Evolutionary conservation across 1,140 invertebrate species (phyloP).

Genomic region (Ips typographus): DNA sequence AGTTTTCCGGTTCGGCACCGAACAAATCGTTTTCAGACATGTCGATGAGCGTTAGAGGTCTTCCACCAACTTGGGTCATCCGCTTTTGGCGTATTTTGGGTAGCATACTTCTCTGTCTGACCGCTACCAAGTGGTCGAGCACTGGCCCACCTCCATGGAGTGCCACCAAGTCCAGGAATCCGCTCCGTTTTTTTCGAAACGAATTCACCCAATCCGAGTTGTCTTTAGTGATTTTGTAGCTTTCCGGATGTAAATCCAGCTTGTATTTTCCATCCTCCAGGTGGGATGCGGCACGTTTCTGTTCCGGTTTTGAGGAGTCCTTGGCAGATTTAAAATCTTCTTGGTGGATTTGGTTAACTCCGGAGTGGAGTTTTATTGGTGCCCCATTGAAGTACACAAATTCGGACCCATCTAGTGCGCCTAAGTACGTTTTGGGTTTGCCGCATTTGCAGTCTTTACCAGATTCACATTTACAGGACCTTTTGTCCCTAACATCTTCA

Average conservation of each 20-base stretch:
- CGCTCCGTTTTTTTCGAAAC: conserved; percentile 35
- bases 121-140: conserved; percentile 36
- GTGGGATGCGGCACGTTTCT: not conserved
- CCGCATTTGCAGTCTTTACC: conserved; percentile 31
- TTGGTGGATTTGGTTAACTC: not conserved
- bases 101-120: conserved; percentile 39
- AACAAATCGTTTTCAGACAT: conserved; percentile 49
- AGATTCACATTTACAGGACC: conserved; percentile 10
- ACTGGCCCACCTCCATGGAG: conserved; percentile 39
- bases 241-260: conserved; percentile 30
- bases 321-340: not conserved
- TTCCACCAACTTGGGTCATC: conserved; percentile 29
- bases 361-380: not conserved
- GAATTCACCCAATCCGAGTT: not conserved
- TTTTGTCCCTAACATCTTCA: conserved; percentile 4
- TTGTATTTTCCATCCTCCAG: conserved; percentile 27
- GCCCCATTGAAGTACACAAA: conserved; percentile 12
- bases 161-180: conserved; percentile 37
- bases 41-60: conserved; percentile 39
- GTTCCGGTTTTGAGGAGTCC: not conserved
- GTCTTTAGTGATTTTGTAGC: conserved; percentile 16
- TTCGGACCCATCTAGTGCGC: not conserved
- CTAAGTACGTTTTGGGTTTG: not conserved
- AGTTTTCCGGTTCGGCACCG: conserved; percentile 48
- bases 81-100: conserved; percentile 26